These are phyloP conservation scores for Sebastes matsubarae DNA, from an alignment of 2,797 vertebrate genomes.

Conservation along the genomic window DNA sequence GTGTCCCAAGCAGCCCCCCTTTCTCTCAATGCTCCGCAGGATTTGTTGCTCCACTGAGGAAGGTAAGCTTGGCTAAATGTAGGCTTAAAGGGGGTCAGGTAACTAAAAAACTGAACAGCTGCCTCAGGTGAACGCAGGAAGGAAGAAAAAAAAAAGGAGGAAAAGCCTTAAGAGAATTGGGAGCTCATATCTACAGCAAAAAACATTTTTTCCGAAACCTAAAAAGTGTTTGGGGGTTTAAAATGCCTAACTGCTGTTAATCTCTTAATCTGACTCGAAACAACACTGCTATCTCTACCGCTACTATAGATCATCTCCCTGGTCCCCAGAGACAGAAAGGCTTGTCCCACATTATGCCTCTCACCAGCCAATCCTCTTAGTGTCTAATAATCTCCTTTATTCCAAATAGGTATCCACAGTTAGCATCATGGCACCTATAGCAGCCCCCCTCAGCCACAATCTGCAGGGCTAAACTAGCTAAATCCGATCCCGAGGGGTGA, in stretches of 20 bases:
- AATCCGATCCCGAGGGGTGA: background rate
- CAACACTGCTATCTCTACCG: constrained; percentile 41
- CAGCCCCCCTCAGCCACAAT: constrained; percentile 24
- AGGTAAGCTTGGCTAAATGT: constrained; percentile 48
- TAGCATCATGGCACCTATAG: constrained; percentile 34
- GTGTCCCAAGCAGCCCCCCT: background rate
- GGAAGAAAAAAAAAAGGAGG: background rate
- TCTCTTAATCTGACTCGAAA: constrained; percentile 69
- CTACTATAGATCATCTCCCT: constrained; percentile 47
- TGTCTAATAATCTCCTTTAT: constrained; percentile 69
- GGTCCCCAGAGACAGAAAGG: constrained; percentile 48
- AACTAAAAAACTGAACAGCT: constrained; percentile 40
- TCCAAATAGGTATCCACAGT: constrained; percentile 53
- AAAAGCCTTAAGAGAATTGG: constrained; percentile 38
- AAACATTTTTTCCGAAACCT: constrained; percentile 21
- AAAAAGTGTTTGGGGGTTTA: constrained; percentile 33
- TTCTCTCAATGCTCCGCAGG: constrained; percentile 16
- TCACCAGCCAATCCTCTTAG: constrained; percentile 77
- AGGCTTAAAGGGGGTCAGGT: constrained; percentile 46
- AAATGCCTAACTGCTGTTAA: constrained; percentile 47
- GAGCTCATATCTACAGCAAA: constrained; percentile 25
- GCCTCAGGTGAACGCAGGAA: constrained; percentile 42
- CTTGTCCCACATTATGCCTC: constrained; percentile 49
- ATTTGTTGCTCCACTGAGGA: constrained; percentile 43
- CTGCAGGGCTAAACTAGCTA: background rate